These are phyloP conservation scores for Melanerpes formicivorus DNA, from an alignment of 2,113 vertebrate species.

Conservation along the genomic window DNA sequence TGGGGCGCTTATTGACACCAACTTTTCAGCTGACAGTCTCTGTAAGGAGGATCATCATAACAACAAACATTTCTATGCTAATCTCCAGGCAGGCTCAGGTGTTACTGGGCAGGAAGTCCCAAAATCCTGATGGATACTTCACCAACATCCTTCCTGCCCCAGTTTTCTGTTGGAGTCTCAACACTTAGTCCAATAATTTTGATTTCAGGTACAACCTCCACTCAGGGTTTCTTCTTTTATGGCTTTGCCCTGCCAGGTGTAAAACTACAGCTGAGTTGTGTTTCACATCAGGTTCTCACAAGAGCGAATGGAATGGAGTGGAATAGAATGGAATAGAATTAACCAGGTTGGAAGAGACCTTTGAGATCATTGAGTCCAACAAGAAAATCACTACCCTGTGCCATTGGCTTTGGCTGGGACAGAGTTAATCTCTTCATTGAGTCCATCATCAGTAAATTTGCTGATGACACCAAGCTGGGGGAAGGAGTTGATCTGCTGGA, in stretches of 20 bases:
- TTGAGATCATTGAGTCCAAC: too few species aligned
- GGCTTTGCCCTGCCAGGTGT: background rate
- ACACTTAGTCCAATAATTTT: background rate
- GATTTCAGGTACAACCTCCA: background rate
- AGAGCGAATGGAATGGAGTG: background rate
- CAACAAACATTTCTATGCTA: background rate
- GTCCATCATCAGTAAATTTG: too few species aligned
- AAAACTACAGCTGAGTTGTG: background rate
- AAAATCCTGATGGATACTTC: background rate
- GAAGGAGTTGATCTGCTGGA: too few species aligned
- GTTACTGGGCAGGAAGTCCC: background rate
- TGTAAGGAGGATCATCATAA: background rate
- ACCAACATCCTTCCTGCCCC: background rate
- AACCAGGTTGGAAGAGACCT: too few species aligned
- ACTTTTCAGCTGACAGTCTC: background rate
- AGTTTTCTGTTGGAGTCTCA: background rate
- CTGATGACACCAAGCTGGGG: too few species aligned
- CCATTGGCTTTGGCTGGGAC: background rate
- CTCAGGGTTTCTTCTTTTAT: background rate
- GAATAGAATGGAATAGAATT: too few species aligned
- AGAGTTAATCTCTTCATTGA: background rate
- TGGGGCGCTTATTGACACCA: background rate
- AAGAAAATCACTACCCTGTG: too few species aligned
- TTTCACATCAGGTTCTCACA: background rate
- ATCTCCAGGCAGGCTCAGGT: background rate